A percentile compares a stretch with the other conserved stretches of the same genome.
Evolutionary conservation across 2,797 vertebrate genomes (phyloP).

Genomic region (Coluber constrictor): DNA sequence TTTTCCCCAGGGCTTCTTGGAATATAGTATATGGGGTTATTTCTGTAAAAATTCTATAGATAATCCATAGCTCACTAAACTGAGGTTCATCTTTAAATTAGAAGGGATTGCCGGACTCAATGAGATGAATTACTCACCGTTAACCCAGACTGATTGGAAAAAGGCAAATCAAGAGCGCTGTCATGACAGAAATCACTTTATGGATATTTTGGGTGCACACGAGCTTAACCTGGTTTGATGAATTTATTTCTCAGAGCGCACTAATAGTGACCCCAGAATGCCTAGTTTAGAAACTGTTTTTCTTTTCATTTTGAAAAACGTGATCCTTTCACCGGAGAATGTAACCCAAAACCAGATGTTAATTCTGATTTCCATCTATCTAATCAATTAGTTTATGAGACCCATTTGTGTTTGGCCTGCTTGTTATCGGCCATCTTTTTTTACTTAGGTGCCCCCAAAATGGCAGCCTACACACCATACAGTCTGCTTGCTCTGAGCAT

Average conservation of each 20-base stretch:
- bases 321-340: not conserved
- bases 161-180: not conserved
- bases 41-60: not conserved
- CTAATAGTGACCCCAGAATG: not conserved
- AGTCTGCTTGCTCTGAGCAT: not conserved
- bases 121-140: not conserved
- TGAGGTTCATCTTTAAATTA: not conserved
- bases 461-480: not conserved
- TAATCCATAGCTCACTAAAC: not conserved
- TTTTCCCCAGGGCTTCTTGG: not conserved
- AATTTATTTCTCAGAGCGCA: not conserved
- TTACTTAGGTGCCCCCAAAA: not conserved
- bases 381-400: constrained; percentile 26
- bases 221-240: not conserved
- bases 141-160: not conserved
- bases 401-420: not conserved
- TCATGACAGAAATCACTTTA: not conserved
- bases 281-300: not conserved
- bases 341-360: constrained; percentile 23
- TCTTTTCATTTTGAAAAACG: constrained; percentile 1
- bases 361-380: constrained; percentile 22
- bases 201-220: not conserved
- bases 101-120: not conserved
- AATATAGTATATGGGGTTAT: not conserved
- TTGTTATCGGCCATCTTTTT: constrained; percentile 18